Evolutionary conservation across 1,140 invertebrate species (phyloP).

Genomic region (Metaphire vulgaris): DNA sequence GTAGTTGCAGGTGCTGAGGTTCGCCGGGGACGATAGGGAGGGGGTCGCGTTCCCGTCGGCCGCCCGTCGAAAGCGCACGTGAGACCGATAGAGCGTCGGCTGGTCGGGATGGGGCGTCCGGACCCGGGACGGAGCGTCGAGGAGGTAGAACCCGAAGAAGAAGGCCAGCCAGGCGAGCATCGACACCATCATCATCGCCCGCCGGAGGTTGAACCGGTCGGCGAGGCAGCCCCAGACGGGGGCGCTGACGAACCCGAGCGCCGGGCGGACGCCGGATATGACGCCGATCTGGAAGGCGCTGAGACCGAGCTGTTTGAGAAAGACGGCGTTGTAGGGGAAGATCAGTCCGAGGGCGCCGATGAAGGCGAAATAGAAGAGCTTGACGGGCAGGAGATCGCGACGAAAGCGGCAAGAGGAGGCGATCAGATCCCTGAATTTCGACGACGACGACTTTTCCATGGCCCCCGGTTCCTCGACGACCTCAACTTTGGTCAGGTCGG

Average conservation of each 20-base stretch:
- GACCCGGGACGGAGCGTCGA: not conserved
- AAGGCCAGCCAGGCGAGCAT: conserved; percentile 17
- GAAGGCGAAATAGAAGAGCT: conserved; percentile 29
- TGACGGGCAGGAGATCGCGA: conserved; percentile 9
- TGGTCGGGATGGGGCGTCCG: not conserved
- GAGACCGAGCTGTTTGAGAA: conserved; percentile 27
- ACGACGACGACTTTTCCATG: no score
- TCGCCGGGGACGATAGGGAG: not conserved
- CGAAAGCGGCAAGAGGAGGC: not conserved
- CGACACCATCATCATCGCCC: conserved; percentile 13
- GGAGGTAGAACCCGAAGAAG: conserved; percentile 13
- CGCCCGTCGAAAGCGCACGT: not conserved
- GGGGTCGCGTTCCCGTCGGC: not conserved
- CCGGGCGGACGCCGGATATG: conserved; percentile 24
- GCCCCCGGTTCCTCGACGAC: not conserved
- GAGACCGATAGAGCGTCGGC: not conserved
- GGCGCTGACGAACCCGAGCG: conserved; percentile 26
- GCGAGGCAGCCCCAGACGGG: conserved; percentile 25
- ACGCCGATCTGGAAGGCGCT: conserved; percentile 25
- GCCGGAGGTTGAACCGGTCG: conserved; percentile 21
- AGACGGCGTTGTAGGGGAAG: conserved; percentile 19
- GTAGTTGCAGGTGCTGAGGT: not conserved
- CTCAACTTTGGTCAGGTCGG: not conserved
- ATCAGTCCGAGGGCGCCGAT: conserved; percentile 10
- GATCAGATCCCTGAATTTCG: no score